Evolutionary conservation across 2,113 vertebrate genomes (phyloP).

Genomic region (Rousettus leschenaultii): DNA sequence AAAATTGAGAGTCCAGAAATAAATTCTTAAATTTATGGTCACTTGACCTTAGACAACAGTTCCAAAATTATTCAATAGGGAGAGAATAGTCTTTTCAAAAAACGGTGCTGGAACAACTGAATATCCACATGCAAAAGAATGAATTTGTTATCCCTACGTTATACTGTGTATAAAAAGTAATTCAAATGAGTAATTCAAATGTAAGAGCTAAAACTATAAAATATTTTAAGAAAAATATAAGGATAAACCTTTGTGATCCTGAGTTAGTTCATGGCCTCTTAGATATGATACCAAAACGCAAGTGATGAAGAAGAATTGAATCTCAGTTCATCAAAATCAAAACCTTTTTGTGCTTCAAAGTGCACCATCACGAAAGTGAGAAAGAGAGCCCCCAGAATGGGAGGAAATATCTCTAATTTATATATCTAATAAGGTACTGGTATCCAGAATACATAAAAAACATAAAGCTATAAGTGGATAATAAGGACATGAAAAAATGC

Average conservation of each 20-base stretch:
- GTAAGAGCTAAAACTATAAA: not conserved
- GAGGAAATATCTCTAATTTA: not conserved
- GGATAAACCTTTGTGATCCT: not conserved
- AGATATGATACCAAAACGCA: not conserved
- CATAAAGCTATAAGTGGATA: not conserved
- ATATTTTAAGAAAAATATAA: not conserved
- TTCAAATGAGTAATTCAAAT: not conserved
- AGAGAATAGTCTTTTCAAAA: not conserved
- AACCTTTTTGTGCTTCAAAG: not conserved
- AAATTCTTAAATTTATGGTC: not conserved
- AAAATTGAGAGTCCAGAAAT: not conserved
- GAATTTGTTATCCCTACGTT: not conserved
- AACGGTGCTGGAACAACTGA: not conserved
- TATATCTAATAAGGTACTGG: not conserved
- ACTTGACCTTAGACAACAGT: not conserved
- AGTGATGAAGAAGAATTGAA: not conserved
- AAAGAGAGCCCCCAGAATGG: not conserved
- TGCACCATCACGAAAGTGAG: not conserved
- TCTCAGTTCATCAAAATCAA: not conserved
- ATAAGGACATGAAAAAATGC: not conserved
- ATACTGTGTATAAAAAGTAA: not conserved
- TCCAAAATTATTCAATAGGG: not conserved
- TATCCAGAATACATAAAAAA: not conserved
- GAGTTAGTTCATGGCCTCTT: not conserved
- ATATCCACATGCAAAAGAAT: not conserved